Evolutionary conservation across 2,888 invertebrate genomes (phyloP).

Genomic region (Dendrolimus pini): DNA sequence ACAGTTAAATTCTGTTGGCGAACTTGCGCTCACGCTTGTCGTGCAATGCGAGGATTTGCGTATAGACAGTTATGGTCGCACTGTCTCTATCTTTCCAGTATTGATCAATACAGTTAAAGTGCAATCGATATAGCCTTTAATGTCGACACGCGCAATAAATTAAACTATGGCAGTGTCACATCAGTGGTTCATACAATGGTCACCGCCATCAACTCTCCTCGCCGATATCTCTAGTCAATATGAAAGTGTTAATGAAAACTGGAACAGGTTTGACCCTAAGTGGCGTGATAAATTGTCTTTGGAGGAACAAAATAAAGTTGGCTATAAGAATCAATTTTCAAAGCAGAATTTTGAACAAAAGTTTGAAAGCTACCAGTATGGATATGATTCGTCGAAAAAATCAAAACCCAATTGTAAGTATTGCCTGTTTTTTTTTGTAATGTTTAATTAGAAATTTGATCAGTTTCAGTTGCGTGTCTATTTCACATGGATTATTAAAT

Average conservation of each 20-base stretch:
- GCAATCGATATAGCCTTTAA: constrained; percentile 14
- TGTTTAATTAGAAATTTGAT: too few relatives aligned
- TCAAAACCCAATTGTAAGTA: constrained; percentile 27
- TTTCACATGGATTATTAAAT: too few relatives aligned
- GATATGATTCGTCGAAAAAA: constrained; percentile 12
- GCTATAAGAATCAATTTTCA: constrained; percentile 9
- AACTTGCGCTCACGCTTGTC: constrained; percentile 43
- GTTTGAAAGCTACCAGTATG: constrained; percentile 12
- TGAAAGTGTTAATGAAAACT: constrained; percentile 39
- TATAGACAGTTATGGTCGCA: constrained; percentile 12
- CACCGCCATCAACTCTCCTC: constrained; percentile 48
- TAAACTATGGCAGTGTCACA: constrained; percentile 61
- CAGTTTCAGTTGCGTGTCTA: too few relatives aligned
- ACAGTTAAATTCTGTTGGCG: constrained; percentile 37
- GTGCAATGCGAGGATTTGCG: constrained; percentile 29
- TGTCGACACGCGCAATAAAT: constrained; percentile 5
- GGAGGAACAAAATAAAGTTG: constrained; percentile 14
- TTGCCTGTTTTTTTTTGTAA: neutral
- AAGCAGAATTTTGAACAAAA: constrained; percentile 13
- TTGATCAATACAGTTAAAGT: constrained; percentile 17
- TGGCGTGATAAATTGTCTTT: constrained; percentile 19
- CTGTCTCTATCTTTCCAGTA: constrained; percentile 22
- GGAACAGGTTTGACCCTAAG: constrained; percentile 26
- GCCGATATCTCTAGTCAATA: constrained; percentile 51
- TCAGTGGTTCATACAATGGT: constrained; percentile 72